These are phyloP conservation scores for Rhadina sibilatrix DNA, from an alignment of 2,113 vertebrate species.

Conservation along the genomic window DNA sequence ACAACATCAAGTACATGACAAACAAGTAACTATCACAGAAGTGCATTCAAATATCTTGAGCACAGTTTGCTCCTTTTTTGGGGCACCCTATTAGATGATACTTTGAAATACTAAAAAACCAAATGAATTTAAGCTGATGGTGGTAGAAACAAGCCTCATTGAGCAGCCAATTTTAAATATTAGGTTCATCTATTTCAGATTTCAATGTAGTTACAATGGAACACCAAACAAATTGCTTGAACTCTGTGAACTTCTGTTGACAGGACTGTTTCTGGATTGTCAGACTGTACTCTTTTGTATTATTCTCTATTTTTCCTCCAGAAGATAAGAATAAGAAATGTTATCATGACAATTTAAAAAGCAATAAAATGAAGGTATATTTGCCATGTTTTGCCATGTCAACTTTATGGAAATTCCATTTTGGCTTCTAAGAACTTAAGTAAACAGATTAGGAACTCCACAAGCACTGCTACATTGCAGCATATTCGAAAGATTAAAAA, in stretches of 20 bases:
- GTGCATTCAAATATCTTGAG: not conserved
- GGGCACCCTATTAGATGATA: not conserved
- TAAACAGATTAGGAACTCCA: constrained; percentile 41
- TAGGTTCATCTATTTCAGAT: not conserved
- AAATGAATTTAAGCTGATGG: not conserved
- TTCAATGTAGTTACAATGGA: not conserved
- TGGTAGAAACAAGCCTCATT: not conserved
- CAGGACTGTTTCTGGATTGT: not conserved
- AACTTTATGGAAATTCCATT: not conserved
- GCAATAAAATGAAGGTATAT: not conserved
- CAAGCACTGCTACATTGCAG: not conserved
- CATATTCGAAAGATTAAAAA: constrained; percentile 65
- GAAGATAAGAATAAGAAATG: not conserved
- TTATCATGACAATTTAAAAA: not conserved
- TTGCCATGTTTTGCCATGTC: not conserved
- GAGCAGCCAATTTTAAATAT: not conserved
- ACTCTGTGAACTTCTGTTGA: not conserved
- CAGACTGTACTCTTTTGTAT: not conserved
- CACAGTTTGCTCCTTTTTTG: not conserved
- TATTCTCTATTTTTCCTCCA: not conserved
- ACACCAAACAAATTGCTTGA: not conserved
- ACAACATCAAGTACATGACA: not conserved
- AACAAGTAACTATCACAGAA: not conserved
- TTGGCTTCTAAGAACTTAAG: constrained; percentile 42
- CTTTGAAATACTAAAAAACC: not conserved